These are phyloP conservation scores for Natrix natrix DNA, from an alignment of 2,797 vertebrate species.

Conservation along the genomic window DNA sequence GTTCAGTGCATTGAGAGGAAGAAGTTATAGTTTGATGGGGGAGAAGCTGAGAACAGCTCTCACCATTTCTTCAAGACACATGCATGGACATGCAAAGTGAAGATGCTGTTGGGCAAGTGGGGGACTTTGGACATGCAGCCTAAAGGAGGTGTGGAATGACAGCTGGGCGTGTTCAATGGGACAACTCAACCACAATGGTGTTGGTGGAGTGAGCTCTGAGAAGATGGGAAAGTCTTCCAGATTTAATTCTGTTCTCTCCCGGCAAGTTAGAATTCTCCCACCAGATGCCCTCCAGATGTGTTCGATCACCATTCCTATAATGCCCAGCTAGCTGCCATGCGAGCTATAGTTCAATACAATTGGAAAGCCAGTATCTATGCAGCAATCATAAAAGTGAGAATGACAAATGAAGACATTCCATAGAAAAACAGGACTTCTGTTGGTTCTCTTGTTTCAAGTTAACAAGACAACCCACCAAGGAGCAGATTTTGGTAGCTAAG, in stretches of 20 bases:
- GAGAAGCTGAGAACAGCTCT: background rate
- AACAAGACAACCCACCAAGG: background rate
- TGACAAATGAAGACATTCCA: background rate
- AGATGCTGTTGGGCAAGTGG: background rate
- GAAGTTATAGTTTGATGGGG: background rate
- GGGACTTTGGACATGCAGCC: slow-evolving; percentile 55
- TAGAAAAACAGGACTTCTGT: background rate
- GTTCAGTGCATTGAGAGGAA: slow-evolving; percentile 30
- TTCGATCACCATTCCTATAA: background rate
- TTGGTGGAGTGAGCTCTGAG: background rate
- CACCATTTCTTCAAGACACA: slow-evolving; percentile 5
- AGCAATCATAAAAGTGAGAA: background rate
- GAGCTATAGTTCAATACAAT: background rate
- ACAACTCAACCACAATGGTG: background rate
- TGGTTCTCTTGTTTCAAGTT: background rate
- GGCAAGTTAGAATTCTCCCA: background rate
- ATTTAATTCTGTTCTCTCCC: background rate
- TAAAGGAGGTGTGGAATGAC: background rate
- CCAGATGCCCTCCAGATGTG: background rate
- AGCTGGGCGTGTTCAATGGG: slow-evolving; percentile 11
- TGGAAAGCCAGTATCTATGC: background rate
- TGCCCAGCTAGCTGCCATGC: background rate
- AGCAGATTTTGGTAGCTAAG: background rate
- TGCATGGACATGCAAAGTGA: slow-evolving; percentile 15
- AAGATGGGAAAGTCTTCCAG: background rate